Evolutionary conservation across 2,113 vertebrate genomes (phyloP), one percentile per base, ranked within the genome.

Genomic region (Melierax canorus): DNA sequence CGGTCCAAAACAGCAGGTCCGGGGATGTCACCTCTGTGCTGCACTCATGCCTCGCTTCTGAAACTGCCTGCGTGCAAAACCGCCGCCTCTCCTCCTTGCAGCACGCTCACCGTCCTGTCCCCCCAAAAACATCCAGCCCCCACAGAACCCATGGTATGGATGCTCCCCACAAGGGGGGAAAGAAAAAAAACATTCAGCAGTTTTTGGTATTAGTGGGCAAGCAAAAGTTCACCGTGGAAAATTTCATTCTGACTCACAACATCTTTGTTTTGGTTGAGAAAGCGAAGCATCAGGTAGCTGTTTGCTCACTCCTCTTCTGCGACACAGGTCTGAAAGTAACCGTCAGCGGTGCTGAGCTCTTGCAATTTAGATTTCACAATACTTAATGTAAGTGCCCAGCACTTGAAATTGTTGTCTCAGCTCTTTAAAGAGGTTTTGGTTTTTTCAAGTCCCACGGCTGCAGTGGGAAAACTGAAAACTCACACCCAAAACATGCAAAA

Each of bases 141-240:
- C 0, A 0, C 4, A 4, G 68, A 72, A 34, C 26, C 67, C 0
- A 0, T 11, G 7, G 38, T 38, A 24, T 1, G 10, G 34, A 48
- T 81, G 74, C 50, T 78, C 77, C 39, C 15, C 78, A 48, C 12
- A 63, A 83, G 26, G 16, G 38, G 19, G 8, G 2, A 5, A 30
- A 60, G 73, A 4, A 6, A 21, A 55, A 73, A 32, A 1, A 0
- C 12, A 46, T 48, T 88, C 86, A 48, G 58, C 58, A 67, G 10
- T 30, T 79, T 79, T 76, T 64, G 10, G 8, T 53, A 39, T 60
- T 45, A 64, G 90, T 7, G 23, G 46, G 17, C 9, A 68, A 82
- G 68, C 50, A 58, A 64, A 86, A 14, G 29, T 30, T 77, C 38
- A 51, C 50, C 14, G 1, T 46, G 59, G 79, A 89, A 81, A 91